phyloP scores from a whole-genome alignment of 2,888 invertebrate genomes.

The Trichogramma evanescens region DNA sequence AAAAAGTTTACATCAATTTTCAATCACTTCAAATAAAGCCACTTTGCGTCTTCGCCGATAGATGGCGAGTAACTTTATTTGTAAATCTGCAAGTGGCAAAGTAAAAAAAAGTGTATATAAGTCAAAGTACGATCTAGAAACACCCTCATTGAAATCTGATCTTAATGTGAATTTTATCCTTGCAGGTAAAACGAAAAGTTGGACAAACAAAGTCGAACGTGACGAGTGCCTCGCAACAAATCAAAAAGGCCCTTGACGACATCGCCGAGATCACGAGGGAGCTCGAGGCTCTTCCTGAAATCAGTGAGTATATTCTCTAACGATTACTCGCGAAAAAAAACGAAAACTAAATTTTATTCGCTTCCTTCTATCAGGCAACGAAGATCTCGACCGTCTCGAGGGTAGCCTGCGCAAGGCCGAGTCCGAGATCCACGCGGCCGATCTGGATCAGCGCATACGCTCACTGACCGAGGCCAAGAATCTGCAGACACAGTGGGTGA shows the following conservation, averaged over 20 bases:
- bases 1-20: neutral
- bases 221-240: conserved; percentile 71
- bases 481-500: conserved; percentile 60
- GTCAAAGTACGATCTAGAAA: too few species aligned
- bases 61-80: neutral
- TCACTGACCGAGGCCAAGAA: conserved; percentile 61
- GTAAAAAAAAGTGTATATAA: too few species aligned
- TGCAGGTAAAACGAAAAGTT: conserved; percentile 63
- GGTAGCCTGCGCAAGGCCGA: conserved; percentile 65
- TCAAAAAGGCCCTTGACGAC: conserved; percentile 70
- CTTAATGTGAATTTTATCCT: conserved; percentile 2
- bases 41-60: too few species aligned
- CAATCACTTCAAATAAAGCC: neutral
- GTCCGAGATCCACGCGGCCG: conserved; percentile 61
- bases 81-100: too few species aligned
- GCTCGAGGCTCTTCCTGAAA: conserved; percentile 65
- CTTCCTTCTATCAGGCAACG: conserved; percentile 48
- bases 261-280: conserved; percentile 73
- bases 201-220: conserved; percentile 83
- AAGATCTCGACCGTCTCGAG: conserved; percentile 62
- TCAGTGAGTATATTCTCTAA: conserved; percentile 44
- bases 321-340: neutral
- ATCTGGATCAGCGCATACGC: conserved; percentile 70
- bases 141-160: too few species aligned
- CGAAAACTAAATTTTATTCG: neutral